A percentile compares a stretch with the other conserved stretches of the same genome.
phyloP scores from a whole-genome alignment of 1,140 invertebrate genomes.

The Rhizoglyphus robini region DNA sequence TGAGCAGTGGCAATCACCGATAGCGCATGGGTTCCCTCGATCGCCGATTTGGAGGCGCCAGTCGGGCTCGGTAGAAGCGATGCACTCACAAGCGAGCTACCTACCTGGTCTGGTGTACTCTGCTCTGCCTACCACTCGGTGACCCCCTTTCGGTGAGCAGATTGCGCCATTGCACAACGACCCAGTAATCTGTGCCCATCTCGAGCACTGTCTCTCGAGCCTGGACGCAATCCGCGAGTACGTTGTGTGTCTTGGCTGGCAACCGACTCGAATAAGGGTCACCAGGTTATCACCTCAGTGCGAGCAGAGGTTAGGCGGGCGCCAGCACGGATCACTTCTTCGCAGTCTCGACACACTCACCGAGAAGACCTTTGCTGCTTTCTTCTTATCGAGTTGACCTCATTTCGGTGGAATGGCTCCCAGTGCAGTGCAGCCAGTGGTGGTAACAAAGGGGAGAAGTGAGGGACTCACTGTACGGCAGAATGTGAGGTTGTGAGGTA shows the following conservation, averaged over 20 bases:
- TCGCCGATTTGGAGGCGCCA: too few species aligned
- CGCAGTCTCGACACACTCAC: too few species aligned
- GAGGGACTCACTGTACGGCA: background rate
- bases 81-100: too few species aligned
- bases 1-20: too few species aligned
- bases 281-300: background rate
- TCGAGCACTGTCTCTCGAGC: too few species aligned
- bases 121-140: too few species aligned
- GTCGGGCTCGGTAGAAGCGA: too few species aligned
- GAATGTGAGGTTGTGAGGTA: background rate
- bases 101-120: too few species aligned
- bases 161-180: background rate
- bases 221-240: background rate
- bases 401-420: background rate
- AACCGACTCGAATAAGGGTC: background rate
- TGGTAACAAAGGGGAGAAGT: background rate
- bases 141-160: background rate
- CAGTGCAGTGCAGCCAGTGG: background rate
- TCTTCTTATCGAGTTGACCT: slow-evolving; percentile 5
- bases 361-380: slow-evolving; percentile 4
- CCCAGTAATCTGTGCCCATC: background rate
- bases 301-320: background rate
- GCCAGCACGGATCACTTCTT: background rate
- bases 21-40: too few species aligned
- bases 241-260: background rate